Evolutionary conservation across 2,797 vertebrate species (phyloP), one percentile per base, ranked within the genome.

Genomic region (Heterohyrax brucei): DNA sequence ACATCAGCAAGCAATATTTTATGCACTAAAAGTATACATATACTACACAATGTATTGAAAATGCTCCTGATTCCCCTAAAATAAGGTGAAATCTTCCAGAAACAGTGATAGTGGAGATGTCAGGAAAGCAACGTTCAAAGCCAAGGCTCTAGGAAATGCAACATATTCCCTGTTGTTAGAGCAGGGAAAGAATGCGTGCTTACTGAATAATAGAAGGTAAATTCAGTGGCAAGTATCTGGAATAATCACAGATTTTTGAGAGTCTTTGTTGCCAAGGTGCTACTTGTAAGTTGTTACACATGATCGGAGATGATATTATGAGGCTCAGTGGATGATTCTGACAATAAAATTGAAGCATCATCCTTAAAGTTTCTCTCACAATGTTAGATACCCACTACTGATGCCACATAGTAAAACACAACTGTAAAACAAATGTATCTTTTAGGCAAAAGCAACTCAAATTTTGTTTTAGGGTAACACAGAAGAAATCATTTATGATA

Each of bases 191-290:
- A 44, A 16, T 73, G 16, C 24, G 83, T 73, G 1, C 6, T 87
- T n/a, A 56, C 21, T 7, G 5, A 4, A n/a, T 26, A 33, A 48
- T 18, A 21, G 14, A 73, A 62, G 1, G 10, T 53, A 76, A 5
- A 62, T 91, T 0, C 3, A 19, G 4, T 30, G 3, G 12, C 0
- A 89, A 92, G 33, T 73, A 46, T 79, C 7, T 80, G 22, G 5
- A 94, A 66, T 68, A 72, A 50, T 61, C 30, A 8, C 1, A 82
- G 12, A 78, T 26, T 19, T 73, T 53, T 0, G 0, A 7, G 7
- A 28, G 0, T 0, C 13, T 5, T 89, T 0, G 0, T 28, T 76
- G 8, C 10, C 50, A 80, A n/a, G 22, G 5, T 84, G 1, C 80
- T 82, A 66, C 14, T 92, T 94, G 13, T 10, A 62, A 80, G 64